These are phyloP conservation scores for Callionymus lyra DNA, from an alignment of 2,113 vertebrate species.

Conservation along the genomic window DNA sequence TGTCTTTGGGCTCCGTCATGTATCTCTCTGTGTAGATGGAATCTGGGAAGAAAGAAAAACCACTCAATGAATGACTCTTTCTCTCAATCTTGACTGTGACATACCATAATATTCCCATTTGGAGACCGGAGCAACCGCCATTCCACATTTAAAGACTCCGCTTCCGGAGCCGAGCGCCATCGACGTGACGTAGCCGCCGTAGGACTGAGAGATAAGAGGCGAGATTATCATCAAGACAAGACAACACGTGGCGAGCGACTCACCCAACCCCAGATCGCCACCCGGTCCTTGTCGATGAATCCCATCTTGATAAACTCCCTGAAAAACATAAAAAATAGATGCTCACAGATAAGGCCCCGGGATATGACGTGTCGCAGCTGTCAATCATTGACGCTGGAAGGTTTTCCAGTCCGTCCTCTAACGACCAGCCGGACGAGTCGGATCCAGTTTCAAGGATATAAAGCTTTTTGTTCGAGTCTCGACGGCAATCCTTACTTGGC, in stretches of 20 bases:
- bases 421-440: conserved; percentile 4
- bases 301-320: conserved; percentile 81
- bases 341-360: neutral
- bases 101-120: conserved; percentile 95
- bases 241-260: conserved; percentile 40
- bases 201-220: conserved; percentile 72
- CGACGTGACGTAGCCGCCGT: conserved; percentile 93
- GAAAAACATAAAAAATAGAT: conserved; percentile 30
- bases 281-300: conserved; percentile 77
- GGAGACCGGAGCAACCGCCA: conserved; percentile 90
- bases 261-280: conserved; percentile 98
- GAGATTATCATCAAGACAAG: no score
- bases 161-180: conserved; percentile 91
- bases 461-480: conserved; percentile 15
- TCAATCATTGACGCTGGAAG: neutral
- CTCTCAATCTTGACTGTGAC: neutral
- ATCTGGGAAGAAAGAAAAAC: conserved; percentile 36
- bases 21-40: conserved; percentile 86
- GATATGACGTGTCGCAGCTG: neutral
- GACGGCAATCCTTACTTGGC: conserved; percentile 66
- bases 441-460: conserved; percentile 10
- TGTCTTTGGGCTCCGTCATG: conserved; percentile 78
- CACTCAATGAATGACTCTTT: no score
- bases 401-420: conserved; percentile 4
- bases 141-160: conserved; percentile 90